These are phyloP conservation scores for Antidorcas marsupialis DNA, from an alignment of 2,113 vertebrate species.

Conservation along the genomic window DNA sequence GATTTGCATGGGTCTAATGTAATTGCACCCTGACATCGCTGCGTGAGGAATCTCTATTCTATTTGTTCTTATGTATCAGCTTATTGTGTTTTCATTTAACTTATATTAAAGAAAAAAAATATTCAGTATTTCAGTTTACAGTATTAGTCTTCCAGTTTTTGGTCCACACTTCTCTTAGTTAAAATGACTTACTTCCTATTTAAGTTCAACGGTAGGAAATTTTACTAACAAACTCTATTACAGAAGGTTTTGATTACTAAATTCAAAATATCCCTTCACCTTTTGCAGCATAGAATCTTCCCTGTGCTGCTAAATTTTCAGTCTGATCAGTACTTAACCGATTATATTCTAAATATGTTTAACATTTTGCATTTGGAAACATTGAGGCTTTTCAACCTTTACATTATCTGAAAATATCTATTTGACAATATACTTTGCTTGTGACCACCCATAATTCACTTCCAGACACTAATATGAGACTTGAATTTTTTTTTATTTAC, in stretches of 20 bases:
- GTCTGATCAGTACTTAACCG: not conserved
- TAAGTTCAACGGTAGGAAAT: not conserved
- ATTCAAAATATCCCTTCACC: not conserved
- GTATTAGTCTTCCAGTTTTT: not conserved
- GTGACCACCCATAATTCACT: not conserved
- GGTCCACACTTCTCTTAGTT: not conserved
- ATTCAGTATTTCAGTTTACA: not conserved
- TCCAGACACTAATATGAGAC: not conserved
- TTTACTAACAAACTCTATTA: not conserved
- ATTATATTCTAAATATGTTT: not conserved
- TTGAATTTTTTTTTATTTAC: not conserved
- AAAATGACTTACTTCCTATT: not conserved
- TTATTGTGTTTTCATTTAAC: not conserved
- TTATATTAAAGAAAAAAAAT: not conserved
- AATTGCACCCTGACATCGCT: not conserved
- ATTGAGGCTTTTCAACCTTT: conserved; percentile 1
- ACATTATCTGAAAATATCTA: not conserved
- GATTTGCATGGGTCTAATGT: not conserved
- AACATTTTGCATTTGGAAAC: not conserved
- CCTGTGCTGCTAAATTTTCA: not conserved
- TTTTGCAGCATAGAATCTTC: not conserved
- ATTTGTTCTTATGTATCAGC: not conserved
- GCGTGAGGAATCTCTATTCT: not conserved
- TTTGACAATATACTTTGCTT: not conserved
- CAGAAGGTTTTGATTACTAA: not conserved